Base-by-base conservation (phyloP, 2,113 vertebrate species). In the Muscicapa adusta region DNA sequence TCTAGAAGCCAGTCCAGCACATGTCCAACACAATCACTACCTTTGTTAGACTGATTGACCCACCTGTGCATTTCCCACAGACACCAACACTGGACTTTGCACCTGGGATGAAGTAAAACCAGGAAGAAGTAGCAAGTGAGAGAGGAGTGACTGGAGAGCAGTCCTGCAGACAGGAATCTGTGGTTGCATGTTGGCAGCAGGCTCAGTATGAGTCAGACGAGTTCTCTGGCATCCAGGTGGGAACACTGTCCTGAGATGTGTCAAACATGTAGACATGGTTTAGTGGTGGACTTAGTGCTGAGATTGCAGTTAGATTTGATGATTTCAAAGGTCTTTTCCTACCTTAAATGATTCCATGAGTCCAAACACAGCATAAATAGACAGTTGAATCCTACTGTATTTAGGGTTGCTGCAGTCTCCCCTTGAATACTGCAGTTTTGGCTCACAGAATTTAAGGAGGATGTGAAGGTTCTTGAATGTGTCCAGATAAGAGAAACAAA, bases 321-420 rank as follows among this genome's bases (percentile, higher is more conserved):
- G 12, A 70, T 50, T 36, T 54, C 34, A 70, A 65, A 85, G 24
- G 3, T 70, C 5, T 75, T 88, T 70, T 70, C 16, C 36, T 38
- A 36, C 18, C 17, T 47, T 26, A 60, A 73, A 40, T 31, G 9
- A 60, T 66, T 28, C 40, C 28, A 56, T n/a, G 36, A 57, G 19
- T 57, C 68, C n/a, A 62, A 74, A 63, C 29, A 67, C 8, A 73
- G 4, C 8, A 45, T 8, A 42, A 20, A 16, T 5, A 79, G 3
- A 2, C 1, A 1, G 20, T n/a, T 0, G 1, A 45, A 66, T 82
- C 17, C 25, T 2, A 1, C 8, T 24, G 25, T 16, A 28, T 51
- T 74, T 24, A 40, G 40, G 1, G 2, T 5, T 45, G 29, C 5
- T 56, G 25, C 0, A 2, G 25, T 42, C 9, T 43, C 45, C 9